Evolutionary conservation across 2,888 invertebrate genomes (phyloP).

Genomic region (Cataglyphis albicans): DNA sequence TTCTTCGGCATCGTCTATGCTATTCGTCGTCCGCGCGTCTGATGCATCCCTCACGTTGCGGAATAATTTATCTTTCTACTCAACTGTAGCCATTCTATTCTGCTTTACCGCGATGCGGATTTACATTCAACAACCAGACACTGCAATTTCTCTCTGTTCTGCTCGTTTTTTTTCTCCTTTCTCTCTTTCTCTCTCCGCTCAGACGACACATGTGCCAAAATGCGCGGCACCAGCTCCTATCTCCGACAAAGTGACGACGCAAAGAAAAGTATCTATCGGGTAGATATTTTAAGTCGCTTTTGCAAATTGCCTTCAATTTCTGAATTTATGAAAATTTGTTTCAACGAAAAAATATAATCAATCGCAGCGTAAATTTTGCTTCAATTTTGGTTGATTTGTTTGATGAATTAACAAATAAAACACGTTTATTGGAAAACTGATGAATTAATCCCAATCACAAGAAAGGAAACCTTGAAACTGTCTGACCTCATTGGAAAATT

Average conservation of each 20-base stretch:
- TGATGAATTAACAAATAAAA: not conserved
- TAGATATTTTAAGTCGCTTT: conserved; percentile 5
- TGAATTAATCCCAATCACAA: conserved; percentile 5
- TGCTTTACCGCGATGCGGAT: conserved; percentile 31
- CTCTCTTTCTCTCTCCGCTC: not conserved
- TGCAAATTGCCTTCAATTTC: not conserved
- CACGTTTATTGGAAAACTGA: not conserved
- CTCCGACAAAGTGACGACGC: not conserved
- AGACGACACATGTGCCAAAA: conserved; percentile 49
- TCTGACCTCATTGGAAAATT: conserved; percentile 27
- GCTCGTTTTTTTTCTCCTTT: not conserved
- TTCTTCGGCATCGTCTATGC: conserved; percentile 4
- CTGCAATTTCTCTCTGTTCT: conserved; percentile 48
- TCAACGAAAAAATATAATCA: not conserved
- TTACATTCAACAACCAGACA: conserved; percentile 44
- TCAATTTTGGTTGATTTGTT: not conserved
- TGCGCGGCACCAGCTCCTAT: conserved; percentile 8
- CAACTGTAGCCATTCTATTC: not conserved
- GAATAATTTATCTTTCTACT: conserved; percentile 43
- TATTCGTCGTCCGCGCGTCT: conserved; percentile 40
- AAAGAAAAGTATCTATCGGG: not conserved
- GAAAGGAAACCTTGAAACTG: not conserved
- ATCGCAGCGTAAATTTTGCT: not conserved
- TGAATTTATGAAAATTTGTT: conserved; percentile 20
- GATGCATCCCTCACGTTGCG: conserved; percentile 23